Conservation (phyloP, 2,113 vertebrate genomes). For the Opisthocomus hoazin region DNA sequence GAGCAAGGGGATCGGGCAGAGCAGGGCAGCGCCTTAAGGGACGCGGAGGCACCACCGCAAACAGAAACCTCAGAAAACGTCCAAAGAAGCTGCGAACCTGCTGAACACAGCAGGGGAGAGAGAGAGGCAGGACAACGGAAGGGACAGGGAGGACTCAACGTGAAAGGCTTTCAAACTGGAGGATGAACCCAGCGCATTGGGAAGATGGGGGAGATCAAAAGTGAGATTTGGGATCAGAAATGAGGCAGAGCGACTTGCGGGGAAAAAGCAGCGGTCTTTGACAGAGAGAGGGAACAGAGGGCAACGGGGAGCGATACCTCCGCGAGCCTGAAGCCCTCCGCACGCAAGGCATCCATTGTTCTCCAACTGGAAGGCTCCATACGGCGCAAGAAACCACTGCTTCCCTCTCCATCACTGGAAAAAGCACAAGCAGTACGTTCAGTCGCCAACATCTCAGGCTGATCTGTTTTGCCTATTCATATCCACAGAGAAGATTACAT, state of each 20-base stretch:
- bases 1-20: not conserved
- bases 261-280: not conserved
- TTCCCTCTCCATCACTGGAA: not conserved
- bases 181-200: not conserved
- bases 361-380: not conserved
- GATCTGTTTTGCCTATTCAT: not conserved
- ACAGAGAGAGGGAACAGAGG: not conserved
- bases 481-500: not conserved
- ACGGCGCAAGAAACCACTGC: not conserved
- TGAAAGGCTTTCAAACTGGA: not conserved
- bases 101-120: too few species aligned
- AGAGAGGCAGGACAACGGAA: not conserved
- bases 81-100: not conserved
- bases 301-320: accelerated
- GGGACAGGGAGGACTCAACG: not conserved
- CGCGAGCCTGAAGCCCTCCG: not conserved
- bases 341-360: too few species aligned
- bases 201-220: not conserved
- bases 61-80: accelerated
- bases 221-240: not conserved
- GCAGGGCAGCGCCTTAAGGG: not conserved
- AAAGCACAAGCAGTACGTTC: not conserved
- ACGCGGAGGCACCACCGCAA: accelerated
- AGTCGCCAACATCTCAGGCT: accelerated
- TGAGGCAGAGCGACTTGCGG: not conserved